A percentile compares a stretch with the other conserved stretches of the same genome.
Conservation (phyloP, 2,113 vertebrate species). For the Muntiacus muntjak region DNA sequence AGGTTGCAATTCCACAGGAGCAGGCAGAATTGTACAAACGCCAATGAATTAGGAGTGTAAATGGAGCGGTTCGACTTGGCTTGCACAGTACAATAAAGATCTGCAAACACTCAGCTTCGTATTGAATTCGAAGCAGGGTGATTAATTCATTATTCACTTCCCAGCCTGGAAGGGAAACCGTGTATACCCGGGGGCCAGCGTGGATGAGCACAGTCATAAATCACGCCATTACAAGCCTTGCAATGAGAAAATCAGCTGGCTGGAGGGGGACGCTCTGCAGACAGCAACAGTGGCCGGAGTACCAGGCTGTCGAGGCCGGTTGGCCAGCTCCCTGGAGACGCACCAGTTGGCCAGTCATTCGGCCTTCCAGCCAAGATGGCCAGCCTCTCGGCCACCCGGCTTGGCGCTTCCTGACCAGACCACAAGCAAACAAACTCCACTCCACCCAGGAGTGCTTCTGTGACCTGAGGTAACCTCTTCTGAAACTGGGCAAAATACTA, state of each 20-base stretch:
- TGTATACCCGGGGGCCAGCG: conserved; percentile 76
- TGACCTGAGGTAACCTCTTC: conserved; percentile 62
- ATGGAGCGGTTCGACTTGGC: conserved; percentile 74
- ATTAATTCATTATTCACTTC: conserved; percentile 81
- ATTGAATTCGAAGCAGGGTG: conserved; percentile 77
- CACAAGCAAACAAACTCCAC: conserved; percentile 59
- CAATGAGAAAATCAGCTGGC: conserved; percentile 80
- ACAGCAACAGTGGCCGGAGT: neutral
- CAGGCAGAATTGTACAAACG: conserved; percentile 38
- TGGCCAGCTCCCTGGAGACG: conserved; percentile 16
- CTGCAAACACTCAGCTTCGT: conserved; percentile 71
- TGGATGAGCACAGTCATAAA: conserved; percentile 79
- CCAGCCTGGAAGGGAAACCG: conserved; percentile 77
- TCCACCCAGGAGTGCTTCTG: neutral
- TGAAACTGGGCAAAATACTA: neutral
- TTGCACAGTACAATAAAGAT: conserved; percentile 74
- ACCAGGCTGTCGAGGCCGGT: neutral
- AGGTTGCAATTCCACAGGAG: conserved; percentile 61
- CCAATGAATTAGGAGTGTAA: conserved; percentile 70
- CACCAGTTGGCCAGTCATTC: conserved; percentile 48
- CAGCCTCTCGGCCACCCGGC: conserved; percentile 57
- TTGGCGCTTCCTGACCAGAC: conserved; percentile 59
- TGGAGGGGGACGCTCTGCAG: conserved; percentile 61
- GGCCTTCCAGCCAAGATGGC: conserved; percentile 25
- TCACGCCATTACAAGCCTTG: conserved; percentile 80